A percentile compares a stretch with the other conserved stretches of the same genome.
These are phyloP conservation scores for Pangasius larnaudii DNA, from an alignment of 2,797 vertebrate species.

Conservation along the genomic window DNA sequence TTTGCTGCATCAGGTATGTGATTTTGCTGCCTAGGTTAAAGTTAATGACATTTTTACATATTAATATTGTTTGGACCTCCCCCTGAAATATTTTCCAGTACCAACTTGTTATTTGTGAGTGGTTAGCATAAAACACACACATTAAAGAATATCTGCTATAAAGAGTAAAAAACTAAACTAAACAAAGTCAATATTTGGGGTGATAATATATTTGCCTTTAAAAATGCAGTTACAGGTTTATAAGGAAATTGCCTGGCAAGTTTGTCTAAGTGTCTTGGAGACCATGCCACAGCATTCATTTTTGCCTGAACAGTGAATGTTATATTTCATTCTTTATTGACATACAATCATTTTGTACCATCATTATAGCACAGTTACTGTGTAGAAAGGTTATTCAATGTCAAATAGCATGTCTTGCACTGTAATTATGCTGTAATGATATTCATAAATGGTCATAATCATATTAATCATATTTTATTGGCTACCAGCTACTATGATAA, in stretches of 20 bases:
- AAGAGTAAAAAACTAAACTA: background rate
- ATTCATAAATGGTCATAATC: no score
- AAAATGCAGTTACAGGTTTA: background rate
- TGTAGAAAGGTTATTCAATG: background rate
- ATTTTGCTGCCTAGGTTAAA: background rate
- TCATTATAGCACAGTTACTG: background rate
- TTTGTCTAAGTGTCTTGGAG: background rate
- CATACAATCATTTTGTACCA: background rate
- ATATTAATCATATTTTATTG: background rate
- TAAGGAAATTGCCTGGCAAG: background rate
- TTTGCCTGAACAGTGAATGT: background rate
- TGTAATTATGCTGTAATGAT: background rate
- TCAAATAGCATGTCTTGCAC: background rate
- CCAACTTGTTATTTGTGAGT: background rate
- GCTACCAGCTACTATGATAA: background rate
- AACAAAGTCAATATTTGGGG: background rate
- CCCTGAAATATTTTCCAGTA: background rate
- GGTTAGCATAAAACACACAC: background rate
- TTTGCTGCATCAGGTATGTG: background rate
- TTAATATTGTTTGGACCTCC: no score
- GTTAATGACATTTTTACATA: background rate
- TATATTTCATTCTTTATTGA: background rate
- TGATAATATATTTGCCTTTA: background rate
- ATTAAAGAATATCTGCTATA: background rate
- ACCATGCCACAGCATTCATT: background rate